Evolutionary conservation across 2,113 vertebrate genomes (phyloP).

Genomic region (Oncorhynchus nerka): DNA sequence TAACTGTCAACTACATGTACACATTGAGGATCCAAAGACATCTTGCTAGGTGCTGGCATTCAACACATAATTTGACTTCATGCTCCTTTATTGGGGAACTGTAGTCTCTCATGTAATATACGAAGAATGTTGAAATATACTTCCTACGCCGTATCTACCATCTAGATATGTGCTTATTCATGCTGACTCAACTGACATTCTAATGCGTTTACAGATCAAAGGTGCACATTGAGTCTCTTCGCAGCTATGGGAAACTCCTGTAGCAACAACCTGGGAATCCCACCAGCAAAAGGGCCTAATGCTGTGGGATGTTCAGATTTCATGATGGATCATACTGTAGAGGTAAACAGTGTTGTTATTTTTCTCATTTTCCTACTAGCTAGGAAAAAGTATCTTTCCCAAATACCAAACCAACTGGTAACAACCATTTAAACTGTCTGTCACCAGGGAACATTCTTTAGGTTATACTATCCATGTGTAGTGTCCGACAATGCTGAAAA

Average conservation of each 20-base stretch:
- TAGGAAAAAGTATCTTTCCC: no score
- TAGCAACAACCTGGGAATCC: constrained; percentile 75
- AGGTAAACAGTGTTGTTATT: constrained; percentile 68
- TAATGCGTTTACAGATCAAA: constrained; percentile 31
- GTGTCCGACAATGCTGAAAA: constrained; percentile 52
- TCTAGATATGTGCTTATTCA: neutral
- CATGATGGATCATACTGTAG: constrained; percentile 81
- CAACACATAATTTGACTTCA: neutral
- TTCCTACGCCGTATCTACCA: neutral
- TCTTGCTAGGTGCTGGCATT: neutral
- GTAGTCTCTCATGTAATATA: no score
- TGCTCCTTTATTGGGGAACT: no score
- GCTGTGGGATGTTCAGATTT: constrained; percentile 87
- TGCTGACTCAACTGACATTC: neutral
- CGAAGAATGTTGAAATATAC: no score
- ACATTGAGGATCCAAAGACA: no score
- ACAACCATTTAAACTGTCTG: neutral
- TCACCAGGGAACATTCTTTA: constrained; percentile 86
- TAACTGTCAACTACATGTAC: no score
- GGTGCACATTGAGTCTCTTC: constrained; percentile 21
- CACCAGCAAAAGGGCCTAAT: constrained; percentile 82
- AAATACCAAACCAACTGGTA: neutral
- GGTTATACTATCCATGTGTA: constrained; percentile 89
- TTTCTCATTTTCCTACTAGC: neutral
- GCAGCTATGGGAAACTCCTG: constrained; percentile 68